phyloP scores from a whole-genome alignment of 2,113 vertebrate genomes.

The Callithrix jacchus region DNA sequence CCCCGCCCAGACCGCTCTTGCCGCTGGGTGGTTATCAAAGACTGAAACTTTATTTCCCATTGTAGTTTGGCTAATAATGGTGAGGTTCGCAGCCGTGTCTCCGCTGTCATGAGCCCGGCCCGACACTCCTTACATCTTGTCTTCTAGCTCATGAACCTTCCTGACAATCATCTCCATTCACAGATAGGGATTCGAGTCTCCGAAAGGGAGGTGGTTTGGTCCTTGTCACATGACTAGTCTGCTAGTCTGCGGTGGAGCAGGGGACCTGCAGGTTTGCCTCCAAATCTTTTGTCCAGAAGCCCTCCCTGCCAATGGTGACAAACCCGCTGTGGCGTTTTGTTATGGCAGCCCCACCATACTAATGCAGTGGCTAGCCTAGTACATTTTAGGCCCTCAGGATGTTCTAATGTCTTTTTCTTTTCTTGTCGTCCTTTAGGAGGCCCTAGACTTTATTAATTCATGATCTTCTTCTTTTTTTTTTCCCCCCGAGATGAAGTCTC shows the following conservation, averaged over 20 bases:
- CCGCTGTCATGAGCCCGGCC: neutral
- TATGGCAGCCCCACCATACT: too few relatives aligned
- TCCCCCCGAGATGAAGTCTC: too few relatives aligned
- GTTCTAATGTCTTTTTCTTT: neutral
- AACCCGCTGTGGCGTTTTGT: neutral
- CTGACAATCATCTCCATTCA: too few relatives aligned
- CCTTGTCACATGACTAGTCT: rapidly evolving
- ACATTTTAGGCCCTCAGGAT: rapidly evolving
- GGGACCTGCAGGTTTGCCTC: neutral
- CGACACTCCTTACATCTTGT: rapidly evolving
- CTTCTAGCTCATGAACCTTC: neutral
- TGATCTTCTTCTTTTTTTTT: neutral
- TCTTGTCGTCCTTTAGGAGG: neutral
- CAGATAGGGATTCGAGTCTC: neutral
- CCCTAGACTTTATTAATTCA: neutral
- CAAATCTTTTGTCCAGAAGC: rapidly evolving
- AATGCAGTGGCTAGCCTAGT: rapidly evolving
- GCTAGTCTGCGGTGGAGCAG: neutral
- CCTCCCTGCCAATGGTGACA: neutral
- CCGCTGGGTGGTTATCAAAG: neutral
- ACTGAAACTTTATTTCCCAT: rapidly evolving
- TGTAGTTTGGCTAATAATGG: neutral
- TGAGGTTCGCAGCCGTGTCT: rapidly evolving
- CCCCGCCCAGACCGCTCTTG: neutral
- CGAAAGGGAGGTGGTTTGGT: neutral